These are phyloP conservation scores for Gonioctena quinquepunctata DNA, from an alignment of 1,140 invertebrate species.

Conservation along the genomic window DNA sequence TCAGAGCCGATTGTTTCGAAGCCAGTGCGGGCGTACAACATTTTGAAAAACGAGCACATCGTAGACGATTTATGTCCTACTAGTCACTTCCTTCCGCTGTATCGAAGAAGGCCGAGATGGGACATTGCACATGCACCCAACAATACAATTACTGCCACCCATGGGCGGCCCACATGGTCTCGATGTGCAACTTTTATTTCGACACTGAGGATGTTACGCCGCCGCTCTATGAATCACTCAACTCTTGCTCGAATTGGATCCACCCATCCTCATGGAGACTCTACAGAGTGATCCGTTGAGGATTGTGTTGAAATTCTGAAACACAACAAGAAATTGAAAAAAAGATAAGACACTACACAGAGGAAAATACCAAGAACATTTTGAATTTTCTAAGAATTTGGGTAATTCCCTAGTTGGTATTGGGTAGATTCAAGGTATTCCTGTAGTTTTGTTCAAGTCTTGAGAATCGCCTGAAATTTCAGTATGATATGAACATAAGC, in stretches of 20 bases:
- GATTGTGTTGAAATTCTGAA: no score
- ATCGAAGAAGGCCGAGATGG: not conserved
- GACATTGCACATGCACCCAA: not conserved
- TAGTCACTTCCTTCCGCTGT: conserved; percentile 3
- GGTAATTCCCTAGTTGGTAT: no score
- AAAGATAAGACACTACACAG: no score
- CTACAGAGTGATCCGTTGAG: not conserved
- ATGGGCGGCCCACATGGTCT: conserved; percentile 6
- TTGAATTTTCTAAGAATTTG: no score
- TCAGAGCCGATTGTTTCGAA: not conserved
- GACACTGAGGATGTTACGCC: not conserved
- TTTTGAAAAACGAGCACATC: not conserved
- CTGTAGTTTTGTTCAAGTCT: no score
- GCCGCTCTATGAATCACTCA: not conserved
- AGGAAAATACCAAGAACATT: no score
- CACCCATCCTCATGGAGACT: not conserved
- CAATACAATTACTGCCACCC: conserved; percentile 11
- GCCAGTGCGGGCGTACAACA: not conserved
- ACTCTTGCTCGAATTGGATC: not conserved
- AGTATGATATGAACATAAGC: no score
- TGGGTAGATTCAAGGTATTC: no score
- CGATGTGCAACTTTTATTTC: conserved; percentile 11
- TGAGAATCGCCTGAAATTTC: no score
- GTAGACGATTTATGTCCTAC: not conserved
- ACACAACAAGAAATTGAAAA: no score